Base-by-base conservation (phyloP, 2,113 vertebrate species). In the Psilopsiagon aurifrons region DNA sequence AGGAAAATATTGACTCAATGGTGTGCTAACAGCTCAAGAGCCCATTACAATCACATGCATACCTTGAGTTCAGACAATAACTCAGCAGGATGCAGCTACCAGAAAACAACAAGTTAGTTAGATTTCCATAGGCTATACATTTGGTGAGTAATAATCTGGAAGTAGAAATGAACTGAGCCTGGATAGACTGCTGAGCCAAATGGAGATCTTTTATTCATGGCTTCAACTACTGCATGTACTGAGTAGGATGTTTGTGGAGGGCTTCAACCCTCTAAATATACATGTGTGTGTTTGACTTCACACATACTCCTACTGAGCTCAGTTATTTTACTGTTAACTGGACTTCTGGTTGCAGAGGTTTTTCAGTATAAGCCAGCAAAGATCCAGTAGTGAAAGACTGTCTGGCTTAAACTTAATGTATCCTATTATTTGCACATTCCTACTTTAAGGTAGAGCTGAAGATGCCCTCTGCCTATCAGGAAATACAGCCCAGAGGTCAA, bases 61-160 rank as follows among this genome's bases (percentile, higher is more conserved):
- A 94, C 55, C 76, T 60, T 31, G 52, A 84, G 83, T 28, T 83
- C 86, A 92, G 94, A 68, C 92, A 82, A 93, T 95, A 94, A 93
- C 83, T 90, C 88, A 84, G 87, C 57, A 4, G 68, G 66, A 94
- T 81, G 55, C 92, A 88, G 88, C 94, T 46, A 88, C 92, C 86
- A 93, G 90, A 95, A 96, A 94, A 95, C 88, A 95, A 90, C 80
- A 75, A 94, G 93, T 95, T 95, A 93, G 90, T 93, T 93, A 59
- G 66, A 92, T 96, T 93, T 94, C 93, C 80, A 93, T 71, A 88
- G 90, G 86, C 90, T 92, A 25, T 67, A 88, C 90, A 69, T 93
- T 88, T 47, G 69, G 92, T 85, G 94, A 96, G 93, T 88, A 92
- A 96, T 93, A 93, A 96, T 93, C 83, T 75, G 63, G 23, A 78